These are phyloP conservation scores for Pseudomyrmex sp. DNA, from an alignment of 1,140 invertebrate species.

Conservation along the genomic window DNA sequence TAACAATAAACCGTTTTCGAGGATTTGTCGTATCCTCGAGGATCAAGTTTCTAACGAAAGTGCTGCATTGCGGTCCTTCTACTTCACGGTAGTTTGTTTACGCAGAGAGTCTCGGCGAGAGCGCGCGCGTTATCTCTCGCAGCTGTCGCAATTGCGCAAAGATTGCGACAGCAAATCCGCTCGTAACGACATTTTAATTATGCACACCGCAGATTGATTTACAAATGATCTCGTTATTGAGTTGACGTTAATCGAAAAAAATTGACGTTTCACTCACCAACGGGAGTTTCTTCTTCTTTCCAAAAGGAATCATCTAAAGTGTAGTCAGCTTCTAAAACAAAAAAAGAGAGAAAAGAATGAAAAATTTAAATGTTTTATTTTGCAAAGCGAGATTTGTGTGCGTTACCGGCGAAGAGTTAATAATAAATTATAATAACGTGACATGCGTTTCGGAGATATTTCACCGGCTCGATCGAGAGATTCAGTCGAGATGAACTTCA, in stretches of 20 bases:
- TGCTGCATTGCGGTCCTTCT: slow-evolving; percentile 69
- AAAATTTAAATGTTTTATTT: not conserved
- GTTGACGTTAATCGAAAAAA: too few relatives aligned
- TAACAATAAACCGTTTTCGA: slow-evolving; percentile 72
- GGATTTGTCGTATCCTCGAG: slow-evolving; percentile 67
- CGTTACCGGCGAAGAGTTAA: not conserved
- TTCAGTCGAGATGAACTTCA: slow-evolving; percentile 25
- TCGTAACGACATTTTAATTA: slow-evolving; percentile 12
- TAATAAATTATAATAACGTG: not conserved
- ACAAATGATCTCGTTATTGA: too few relatives aligned
- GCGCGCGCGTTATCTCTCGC: slow-evolving; percentile 6
- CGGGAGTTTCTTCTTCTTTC: slow-evolving; percentile 95
- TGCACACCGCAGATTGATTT: not conserved
- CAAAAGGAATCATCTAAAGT: slow-evolving; percentile 96
- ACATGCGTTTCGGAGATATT: slow-evolving; percentile 7
- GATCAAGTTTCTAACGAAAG: slow-evolving; percentile 68
- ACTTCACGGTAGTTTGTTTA: slow-evolving; percentile 64
- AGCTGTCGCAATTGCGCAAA: slow-evolving; percentile 34
- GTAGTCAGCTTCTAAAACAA: slow-evolving; percentile 94
- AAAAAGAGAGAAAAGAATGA: slow-evolving; percentile 21
- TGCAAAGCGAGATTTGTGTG: too few relatives aligned
- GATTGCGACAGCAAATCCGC: slow-evolving; percentile 15
- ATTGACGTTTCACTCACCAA: slow-evolving; percentile 88
- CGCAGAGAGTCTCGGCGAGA: slow-evolving; percentile 4
- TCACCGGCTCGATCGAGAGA: slow-evolving; percentile 14